Base-by-base conservation (phyloP, 2,113 vertebrate species). In the Odocoileus virginianus region DNA sequence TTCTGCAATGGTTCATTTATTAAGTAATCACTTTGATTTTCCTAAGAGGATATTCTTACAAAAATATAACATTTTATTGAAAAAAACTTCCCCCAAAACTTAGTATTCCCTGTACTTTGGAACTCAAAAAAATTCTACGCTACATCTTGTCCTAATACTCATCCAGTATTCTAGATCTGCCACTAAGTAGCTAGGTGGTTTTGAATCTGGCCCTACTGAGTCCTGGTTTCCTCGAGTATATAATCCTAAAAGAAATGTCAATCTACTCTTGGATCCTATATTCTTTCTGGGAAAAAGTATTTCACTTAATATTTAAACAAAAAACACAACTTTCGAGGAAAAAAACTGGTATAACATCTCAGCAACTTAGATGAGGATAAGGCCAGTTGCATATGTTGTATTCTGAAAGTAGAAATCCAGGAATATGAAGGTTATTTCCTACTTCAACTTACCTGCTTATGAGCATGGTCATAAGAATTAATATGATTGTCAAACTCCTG, bases 401-500 rank as follows among this genome's bases (percentile, higher is more conserved):
- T 43, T 52, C 12, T 67, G 7, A 86, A 94, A 23, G 7, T 33
- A 86, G 54, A 96, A 81, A 97, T 95, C 52, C 23, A 85, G 28
- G 23, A 89, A 89, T 16, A 43, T 7, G 33, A 95, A 96, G 19
- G 12, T 33, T 43, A 84, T 43, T 30, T 76, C 61, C 23, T 25
- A 58, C 9, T 96, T 89, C 96, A 84, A 21, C 98, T 99, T 99
- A 99, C 99, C 99, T 99, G 99, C 97, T 99, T 99, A 99, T 99
- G 99, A 94, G 99, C 99, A 30, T 99, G 99, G 98, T 99, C 99
- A 0, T 99, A 99, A 98, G 99, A 99, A 99, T 99, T 99, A 98
- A 99, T 99, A 98, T 99, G 99, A 99, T 99, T 99, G 99, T 99
- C 99, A 99, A 99, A 99, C 98, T 99, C 99, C 96, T 99, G 99